These are phyloP conservation scores for Muntiacus reevesi DNA, from an alignment of 2,113 vertebrate species.

Conservation along the genomic window DNA sequence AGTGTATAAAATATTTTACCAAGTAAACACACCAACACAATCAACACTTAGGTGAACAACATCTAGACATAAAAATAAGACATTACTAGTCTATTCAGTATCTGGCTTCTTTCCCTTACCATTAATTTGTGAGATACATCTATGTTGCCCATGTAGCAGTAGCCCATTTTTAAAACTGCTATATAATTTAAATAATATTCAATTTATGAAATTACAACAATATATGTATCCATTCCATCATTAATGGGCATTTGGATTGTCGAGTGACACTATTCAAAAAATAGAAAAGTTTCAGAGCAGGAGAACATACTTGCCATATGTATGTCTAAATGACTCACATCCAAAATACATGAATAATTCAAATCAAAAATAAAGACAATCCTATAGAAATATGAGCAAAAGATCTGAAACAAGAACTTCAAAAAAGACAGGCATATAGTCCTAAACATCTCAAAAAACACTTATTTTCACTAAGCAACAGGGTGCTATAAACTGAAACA, in stretches of 20 bases:
- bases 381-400: not conserved
- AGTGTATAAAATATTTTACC: not conserved
- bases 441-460: not conserved
- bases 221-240: not conserved
- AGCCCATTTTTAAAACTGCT: not conserved
- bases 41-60: not conserved
- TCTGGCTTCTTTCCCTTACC: not conserved
- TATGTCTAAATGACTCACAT: not conserved
- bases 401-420: not conserved
- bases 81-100: not conserved
- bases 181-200: not conserved
- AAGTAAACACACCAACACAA: not conserved
- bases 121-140: not conserved
- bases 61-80: not conserved
- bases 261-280: not conserved
- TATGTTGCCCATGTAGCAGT: not conserved
- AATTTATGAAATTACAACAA: not conserved
- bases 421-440: not conserved
- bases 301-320: not conserved
- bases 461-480: not conserved
- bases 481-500: not conserved
- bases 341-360: not conserved
- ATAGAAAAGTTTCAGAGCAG: not conserved
- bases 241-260: not conserved
- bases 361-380: not conserved